Evolutionary conservation across 2,113 vertebrate genomes (phyloP).

Genomic region (Australoheros scitulus): DNA sequence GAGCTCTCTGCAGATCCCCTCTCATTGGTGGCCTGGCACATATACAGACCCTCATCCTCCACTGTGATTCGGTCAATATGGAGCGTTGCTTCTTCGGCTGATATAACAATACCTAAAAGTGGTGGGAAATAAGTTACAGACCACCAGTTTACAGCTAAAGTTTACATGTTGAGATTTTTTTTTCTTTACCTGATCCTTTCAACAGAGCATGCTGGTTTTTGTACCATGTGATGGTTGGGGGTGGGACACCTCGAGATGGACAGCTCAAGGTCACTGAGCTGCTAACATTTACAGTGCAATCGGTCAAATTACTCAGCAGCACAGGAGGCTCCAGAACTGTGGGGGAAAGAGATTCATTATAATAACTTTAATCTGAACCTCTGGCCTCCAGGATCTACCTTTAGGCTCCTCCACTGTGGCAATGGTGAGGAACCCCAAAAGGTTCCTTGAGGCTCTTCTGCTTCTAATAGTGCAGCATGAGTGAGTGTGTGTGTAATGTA

Average conservation of each 20-base stretch:
- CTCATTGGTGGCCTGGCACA: conserved; percentile 88
- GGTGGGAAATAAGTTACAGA: neutral
- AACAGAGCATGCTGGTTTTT: conserved; percentile 87
- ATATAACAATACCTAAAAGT: conserved; percentile 87
- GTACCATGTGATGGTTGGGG: conserved; percentile 91
- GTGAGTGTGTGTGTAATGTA: neutral
- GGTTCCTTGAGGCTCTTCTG: neutral
- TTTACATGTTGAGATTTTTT: neutral
- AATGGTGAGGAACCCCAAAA: too few relatives aligned
- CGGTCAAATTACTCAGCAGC: conserved; percentile 83
- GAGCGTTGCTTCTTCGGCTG: conserved; percentile 84
- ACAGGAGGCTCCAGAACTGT: conserved; percentile 88
- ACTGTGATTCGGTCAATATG: conserved; percentile 90
- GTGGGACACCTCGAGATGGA: conserved; percentile 82
- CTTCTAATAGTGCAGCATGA: neutral
- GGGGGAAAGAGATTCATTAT: conserved; percentile 32
- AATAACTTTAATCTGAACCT: neutral
- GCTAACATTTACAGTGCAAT: conserved; percentile 86
- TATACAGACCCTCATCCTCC: conserved; percentile 92
- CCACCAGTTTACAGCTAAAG: neutral
- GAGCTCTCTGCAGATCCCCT: conserved; percentile 87
- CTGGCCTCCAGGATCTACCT: too few relatives aligned
- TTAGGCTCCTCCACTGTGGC: too few relatives aligned
- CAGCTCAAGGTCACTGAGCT: conserved; percentile 87
- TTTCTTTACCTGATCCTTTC: conserved; percentile 87